A percentile compares a stretch with the other conserved stretches of the same genome.
Conservation (phyloP, 1,140 invertebrate genomes). For the Magallana gigas region DNA sequence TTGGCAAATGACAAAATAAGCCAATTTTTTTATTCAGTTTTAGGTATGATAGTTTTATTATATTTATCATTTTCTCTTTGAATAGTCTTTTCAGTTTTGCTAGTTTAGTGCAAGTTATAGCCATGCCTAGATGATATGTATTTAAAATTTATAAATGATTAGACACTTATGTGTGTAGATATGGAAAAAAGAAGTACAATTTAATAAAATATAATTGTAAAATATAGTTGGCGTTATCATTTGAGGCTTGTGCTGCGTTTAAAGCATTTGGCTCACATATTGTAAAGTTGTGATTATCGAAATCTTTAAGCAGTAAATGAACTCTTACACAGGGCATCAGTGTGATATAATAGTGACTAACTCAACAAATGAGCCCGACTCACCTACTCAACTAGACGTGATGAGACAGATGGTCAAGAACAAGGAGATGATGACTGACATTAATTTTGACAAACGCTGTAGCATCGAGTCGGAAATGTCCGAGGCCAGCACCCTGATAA, state of each 20-base stretch:
- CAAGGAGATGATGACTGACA: constrained; percentile 81
- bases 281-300: no score
- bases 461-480: constrained; percentile 94
- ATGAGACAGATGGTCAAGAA: constrained; percentile 78
- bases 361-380: constrained; percentile 36
- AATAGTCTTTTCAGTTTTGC: neutral
- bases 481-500: constrained; percentile 75
- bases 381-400: constrained; percentile 69
- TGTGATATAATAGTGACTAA: constrained; percentile 75
- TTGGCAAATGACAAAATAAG: constrained; percentile 11
- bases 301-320: no score
- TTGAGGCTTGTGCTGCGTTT: no score
- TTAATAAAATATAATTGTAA: no score
- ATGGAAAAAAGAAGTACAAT: no score
- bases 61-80: neutral
- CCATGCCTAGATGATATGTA: neutral
- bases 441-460: constrained; percentile 90
- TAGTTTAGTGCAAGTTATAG: constrained; percentile 14
- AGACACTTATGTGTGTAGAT: no score
- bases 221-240: no score
- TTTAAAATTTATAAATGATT: no score
- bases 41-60: neutral
- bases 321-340: constrained; percentile 50
- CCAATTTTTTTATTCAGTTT: constrained; percentile 17
- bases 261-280: no score